These are phyloP conservation scores for Pachypeltis micranthus DNA, from an alignment of 1,140 invertebrate genomes.

Conservation along the genomic window DNA sequence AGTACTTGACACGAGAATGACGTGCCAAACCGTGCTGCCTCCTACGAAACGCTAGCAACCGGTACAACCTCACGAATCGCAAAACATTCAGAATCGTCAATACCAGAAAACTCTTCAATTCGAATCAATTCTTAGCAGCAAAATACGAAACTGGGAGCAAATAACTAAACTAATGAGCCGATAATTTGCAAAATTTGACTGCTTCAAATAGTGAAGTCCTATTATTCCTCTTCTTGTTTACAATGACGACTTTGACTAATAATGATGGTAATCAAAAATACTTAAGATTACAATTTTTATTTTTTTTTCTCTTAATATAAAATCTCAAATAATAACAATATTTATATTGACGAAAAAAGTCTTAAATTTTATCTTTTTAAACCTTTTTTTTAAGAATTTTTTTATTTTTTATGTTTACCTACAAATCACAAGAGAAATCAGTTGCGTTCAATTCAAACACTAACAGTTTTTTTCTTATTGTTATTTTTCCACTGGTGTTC, in stretches of 20 bases:
- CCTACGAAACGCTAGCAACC: too few species aligned
- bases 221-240: too few species aligned
- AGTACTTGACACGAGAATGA: too few species aligned
- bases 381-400: slow-evolving; percentile 6
- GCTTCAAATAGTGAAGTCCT: too few species aligned
- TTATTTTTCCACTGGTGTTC: too few species aligned
- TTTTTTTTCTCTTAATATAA: slow-evolving; percentile 20
- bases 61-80: too few species aligned
- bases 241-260: slow-evolving; percentile 23
- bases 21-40: too few species aligned
- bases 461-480: too few species aligned
- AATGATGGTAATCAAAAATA: slow-evolving; percentile 24
- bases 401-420: slow-evolving; percentile 5
- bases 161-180: slow-evolving; percentile 5
- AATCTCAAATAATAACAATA: slow-evolving; percentile 25
- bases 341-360: slow-evolving; percentile 17
- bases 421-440: slow-evolving; percentile 13
- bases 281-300: slow-evolving; percentile 21
- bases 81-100: too few species aligned
- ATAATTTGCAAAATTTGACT: background rate
- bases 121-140: background rate
- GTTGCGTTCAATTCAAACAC: too few species aligned
- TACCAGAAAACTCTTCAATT: too few species aligned
- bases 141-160: too few species aligned
- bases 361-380: background rate